phyloP scores from a whole-genome alignment of 2,113 vertebrate species.

The Silurus glanis region DNA sequence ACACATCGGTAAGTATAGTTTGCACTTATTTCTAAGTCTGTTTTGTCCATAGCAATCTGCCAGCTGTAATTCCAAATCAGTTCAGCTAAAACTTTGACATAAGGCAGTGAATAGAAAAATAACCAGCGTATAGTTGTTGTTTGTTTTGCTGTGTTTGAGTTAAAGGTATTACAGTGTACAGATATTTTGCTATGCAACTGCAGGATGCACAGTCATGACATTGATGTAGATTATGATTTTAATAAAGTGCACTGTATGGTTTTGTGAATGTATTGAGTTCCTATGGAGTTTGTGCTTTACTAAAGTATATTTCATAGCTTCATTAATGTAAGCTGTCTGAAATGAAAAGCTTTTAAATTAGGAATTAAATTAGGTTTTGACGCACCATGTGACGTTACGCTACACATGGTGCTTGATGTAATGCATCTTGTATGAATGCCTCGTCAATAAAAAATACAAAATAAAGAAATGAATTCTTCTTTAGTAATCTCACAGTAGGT shows the following conservation, averaged over 20 bases:
- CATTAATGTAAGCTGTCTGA: not conserved
- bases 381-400: not conserved
- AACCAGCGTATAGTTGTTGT: not conserved
- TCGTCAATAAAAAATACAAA: too few species aligned
- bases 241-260: not conserved
- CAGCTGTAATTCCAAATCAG: not conserved
- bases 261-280: not conserved
- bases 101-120: not conserved
- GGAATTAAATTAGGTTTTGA: not conserved
- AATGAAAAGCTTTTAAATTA: not conserved
- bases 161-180: not conserved
- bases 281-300: not conserved
- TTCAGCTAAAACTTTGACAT: not conserved
- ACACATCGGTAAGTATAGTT: not conserved
- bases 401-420: not conserved
- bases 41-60: not conserved
- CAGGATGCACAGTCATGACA: not conserved
- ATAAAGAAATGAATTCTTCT: not conserved
- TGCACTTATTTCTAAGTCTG: not conserved
- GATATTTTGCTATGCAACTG: not conserved
- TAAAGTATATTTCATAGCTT: not conserved
- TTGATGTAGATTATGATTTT: not conserved
- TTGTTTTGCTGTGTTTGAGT: not conserved
- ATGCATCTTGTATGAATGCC: not conserved
- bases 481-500: not conserved